Conservation (phyloP, 2,797 vertebrate genomes). For the Phrynocephalus guinanensis region DNA sequence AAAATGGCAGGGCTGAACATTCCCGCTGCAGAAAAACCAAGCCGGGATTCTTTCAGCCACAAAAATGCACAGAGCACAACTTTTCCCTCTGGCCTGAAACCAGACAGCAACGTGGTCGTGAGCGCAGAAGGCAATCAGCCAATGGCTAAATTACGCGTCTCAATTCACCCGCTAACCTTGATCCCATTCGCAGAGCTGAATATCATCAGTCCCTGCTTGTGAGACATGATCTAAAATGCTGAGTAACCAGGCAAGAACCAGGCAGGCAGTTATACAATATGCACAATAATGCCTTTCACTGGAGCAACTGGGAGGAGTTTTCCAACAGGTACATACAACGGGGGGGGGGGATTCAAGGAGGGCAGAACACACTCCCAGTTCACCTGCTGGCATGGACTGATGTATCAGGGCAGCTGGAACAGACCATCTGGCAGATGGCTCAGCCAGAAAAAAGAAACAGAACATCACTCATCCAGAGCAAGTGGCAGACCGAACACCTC, state of each 20-base stretch:
- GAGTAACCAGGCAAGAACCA: neutral
- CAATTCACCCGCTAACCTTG: slow-evolving; percentile 15
- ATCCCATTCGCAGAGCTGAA: neutral
- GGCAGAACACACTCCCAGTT: neutral
- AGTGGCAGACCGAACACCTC: neutral
- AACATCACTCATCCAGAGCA: neutral
- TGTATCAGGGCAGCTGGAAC: neutral
- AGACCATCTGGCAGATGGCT: neutral
- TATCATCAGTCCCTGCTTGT: neutral
- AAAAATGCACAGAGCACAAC: slow-evolving; percentile 26
- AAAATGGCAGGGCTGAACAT: slow-evolving; percentile 51
- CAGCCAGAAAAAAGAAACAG: neutral
- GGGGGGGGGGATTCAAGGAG: neutral
- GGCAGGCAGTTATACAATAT: neutral
- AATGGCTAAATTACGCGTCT: slow-evolving; percentile 22
- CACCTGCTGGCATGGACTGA: neutral
- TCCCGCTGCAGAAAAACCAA: neutral
- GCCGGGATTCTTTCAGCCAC: slow-evolving; percentile 13
- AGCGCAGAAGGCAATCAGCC: slow-evolving; percentile 7
- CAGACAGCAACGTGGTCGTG: slow-evolving; percentile 6
- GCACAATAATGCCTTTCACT: too few species aligned
- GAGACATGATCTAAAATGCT: slow-evolving; percentile 1
- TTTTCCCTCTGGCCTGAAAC: slow-evolving; percentile 7
- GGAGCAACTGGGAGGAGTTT: neutral
- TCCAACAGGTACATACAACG: neutral